These are phyloP conservation scores for Smithornis capensis DNA, from an alignment of 2,113 vertebrate genomes.

Conservation along the genomic window DNA sequence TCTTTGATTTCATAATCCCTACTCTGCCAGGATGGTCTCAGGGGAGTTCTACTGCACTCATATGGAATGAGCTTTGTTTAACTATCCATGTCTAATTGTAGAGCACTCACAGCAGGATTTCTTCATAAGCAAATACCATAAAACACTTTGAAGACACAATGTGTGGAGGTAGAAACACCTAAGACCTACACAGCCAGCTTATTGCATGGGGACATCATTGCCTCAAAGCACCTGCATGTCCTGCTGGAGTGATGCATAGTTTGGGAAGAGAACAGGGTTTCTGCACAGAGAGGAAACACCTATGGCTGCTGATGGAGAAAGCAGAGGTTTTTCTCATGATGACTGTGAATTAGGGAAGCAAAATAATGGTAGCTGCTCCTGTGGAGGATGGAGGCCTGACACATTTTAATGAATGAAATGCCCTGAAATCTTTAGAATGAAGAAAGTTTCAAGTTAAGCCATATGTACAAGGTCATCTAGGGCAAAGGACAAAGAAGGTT, in stretches of 20 bases:
- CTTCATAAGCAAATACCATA: neutral
- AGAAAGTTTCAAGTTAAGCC: neutral
- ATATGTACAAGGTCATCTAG: neutral
- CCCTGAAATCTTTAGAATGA: neutral
- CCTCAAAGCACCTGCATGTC: neutral
- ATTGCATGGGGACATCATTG: rapidly evolving
- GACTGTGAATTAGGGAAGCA: neutral
- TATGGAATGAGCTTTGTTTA: neutral
- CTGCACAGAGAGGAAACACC: neutral
- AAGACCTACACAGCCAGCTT: neutral
- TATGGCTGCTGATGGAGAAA: neutral
- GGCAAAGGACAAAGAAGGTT: neutral
- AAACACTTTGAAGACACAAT: neutral
- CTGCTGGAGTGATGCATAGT: rapidly evolving
- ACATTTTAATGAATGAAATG: neutral
- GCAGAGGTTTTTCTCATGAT: neutral
- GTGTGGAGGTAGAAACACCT: rapidly evolving
- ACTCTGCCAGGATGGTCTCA: neutral
- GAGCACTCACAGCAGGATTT: neutral
- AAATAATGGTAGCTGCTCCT: neutral
- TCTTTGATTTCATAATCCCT: neutral
- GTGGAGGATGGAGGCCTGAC: too few species aligned
- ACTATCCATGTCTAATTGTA: neutral
- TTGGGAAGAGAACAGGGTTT: neutral
- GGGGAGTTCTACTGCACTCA: neutral